Evolutionary conservation across 2,113 vertebrate species (phyloP), one percentile per base, ranked within the genome.

Genomic region (Engystomops pustulosus): DNA sequence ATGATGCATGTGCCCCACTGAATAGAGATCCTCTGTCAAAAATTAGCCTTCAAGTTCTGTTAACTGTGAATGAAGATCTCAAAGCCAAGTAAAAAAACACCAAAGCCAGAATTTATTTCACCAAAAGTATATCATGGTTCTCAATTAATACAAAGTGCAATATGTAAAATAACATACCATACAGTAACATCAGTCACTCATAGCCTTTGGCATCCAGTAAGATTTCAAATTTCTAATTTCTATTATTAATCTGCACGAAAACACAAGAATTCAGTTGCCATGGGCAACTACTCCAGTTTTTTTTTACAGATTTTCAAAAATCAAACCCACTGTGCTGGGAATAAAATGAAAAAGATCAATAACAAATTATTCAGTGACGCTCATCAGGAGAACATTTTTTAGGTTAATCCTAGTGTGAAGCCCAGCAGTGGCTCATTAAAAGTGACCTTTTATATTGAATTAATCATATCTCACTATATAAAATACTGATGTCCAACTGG

Each of bases 401-500:
- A 67, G 62, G 62, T 23, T 34, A 67, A 67, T 67, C 62, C 62
- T 67, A 67, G 62, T 67, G 62, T 67, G 62, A 67, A 67, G 30
- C 62, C 62, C 32, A 67, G 62, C 62, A 67, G 32, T 67, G 62
- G 62, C 62, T 67, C 62, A 67, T 67, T 67, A 67, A 67, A 67
- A 67, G 2, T 67, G 62, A 67, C 62, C 62, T 67, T 67, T 67
- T 36, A 36, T 34, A 67, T 67, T 20, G 32, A 67, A 67, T 67
- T 67, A 67, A 67, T 67, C 36, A 2, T 36, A 67, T 9, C 17
- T 20, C 62, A 67, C 62, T 67, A 67, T 67, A 34, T 67, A 67
- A 67, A 67, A 67, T 3, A 67, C 62, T 67, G 62, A 67, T 67
- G 62, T 67, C 62, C 62, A 67, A 12, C 62, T 67, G 62, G 62